Conservation (phyloP, 2,797 vertebrate genomes). For the Bovichtus diacanthus region DNA sequence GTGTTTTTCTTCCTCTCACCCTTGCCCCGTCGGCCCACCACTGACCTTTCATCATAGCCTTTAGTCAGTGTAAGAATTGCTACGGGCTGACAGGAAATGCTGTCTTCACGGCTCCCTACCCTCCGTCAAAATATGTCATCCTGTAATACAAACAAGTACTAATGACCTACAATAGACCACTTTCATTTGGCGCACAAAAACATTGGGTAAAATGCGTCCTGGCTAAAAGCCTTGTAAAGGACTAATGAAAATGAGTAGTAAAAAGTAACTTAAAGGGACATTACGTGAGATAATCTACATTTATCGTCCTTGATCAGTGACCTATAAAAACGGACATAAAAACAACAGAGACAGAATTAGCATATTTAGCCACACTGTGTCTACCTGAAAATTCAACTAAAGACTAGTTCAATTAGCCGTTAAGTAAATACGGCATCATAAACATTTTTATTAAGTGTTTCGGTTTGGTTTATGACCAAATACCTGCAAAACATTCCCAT, state of each 20-base stretch:
- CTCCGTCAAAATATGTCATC: slow-evolving; percentile 62
- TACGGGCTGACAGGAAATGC: slow-evolving; percentile 62
- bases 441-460: not conserved
- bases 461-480: not conserved
- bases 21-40: slow-evolving; percentile 63
- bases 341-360: not conserved
- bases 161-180: slow-evolving; percentile 48
- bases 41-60: slow-evolving; percentile 76
- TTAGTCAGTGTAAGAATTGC: slow-evolving; percentile 62
- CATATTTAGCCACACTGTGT: not conserved
- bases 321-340: not conserved
- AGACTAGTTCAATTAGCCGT: not conserved
- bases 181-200: slow-evolving; percentile 28
- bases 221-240: slow-evolving; percentile 22
- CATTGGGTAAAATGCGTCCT: slow-evolving; percentile 21
- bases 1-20: slow-evolving; percentile 65
- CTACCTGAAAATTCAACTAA: not conserved
- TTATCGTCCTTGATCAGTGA: not conserved
- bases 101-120: slow-evolving; percentile 48
- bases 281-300: slow-evolving; percentile 6
- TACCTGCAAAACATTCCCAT: not conserved
- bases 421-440: not conserved
- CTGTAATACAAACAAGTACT: slow-evolving; percentile 64
- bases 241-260: slow-evolving; percentile 25
- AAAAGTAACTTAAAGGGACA: slow-evolving; percentile 11